These are phyloP conservation scores for Nymphicus hollandicus DNA, from an alignment of 2,113 vertebrate species.

Conservation along the genomic window DNA sequence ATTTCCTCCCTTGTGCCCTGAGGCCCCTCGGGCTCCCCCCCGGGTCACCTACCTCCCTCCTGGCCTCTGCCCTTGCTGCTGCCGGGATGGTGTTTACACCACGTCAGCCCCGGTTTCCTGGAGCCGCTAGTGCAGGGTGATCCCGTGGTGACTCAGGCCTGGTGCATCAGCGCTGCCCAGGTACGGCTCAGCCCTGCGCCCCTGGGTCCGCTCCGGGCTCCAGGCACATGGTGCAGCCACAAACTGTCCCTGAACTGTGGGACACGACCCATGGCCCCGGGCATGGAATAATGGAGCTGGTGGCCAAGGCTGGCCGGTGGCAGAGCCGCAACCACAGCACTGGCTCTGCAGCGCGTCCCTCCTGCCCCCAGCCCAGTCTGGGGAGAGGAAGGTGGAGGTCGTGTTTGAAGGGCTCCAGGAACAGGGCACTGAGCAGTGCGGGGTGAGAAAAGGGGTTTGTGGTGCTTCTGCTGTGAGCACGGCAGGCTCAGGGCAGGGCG, in stretches of 20 bases:
- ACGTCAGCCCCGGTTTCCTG: not conserved
- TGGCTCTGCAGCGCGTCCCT: rapidly evolving
- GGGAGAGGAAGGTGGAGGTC: not conserved
- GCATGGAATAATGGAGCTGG: rapidly evolving
- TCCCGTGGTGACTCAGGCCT: slow-evolving; percentile 21
- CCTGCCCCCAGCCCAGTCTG: not conserved
- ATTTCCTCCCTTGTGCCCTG: not conserved
- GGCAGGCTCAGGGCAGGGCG: rapidly evolving
- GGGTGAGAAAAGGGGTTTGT: not conserved
- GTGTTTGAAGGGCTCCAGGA: not conserved
- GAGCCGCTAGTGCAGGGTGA: not conserved
- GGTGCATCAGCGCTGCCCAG: not conserved
- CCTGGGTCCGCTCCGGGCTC: rapidly evolving
- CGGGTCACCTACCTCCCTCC: not conserved
- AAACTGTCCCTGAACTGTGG: rapidly evolving
- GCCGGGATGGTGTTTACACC: slow-evolving; percentile 22
- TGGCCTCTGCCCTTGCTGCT: not conserved
- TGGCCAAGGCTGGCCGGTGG: not conserved
- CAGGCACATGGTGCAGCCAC: rapidly evolving
- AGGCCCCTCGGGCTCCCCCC: not conserved
- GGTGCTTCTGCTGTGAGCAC: rapidly evolving
- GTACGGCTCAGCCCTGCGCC: not conserved
- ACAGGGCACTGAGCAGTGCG: rapidly evolving
- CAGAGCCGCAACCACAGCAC: not conserved
- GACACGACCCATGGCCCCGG: rapidly evolving